Base-by-base conservation (phyloP, 2,888 invertebrate species). In the Acrobasis consociella region DNA sequence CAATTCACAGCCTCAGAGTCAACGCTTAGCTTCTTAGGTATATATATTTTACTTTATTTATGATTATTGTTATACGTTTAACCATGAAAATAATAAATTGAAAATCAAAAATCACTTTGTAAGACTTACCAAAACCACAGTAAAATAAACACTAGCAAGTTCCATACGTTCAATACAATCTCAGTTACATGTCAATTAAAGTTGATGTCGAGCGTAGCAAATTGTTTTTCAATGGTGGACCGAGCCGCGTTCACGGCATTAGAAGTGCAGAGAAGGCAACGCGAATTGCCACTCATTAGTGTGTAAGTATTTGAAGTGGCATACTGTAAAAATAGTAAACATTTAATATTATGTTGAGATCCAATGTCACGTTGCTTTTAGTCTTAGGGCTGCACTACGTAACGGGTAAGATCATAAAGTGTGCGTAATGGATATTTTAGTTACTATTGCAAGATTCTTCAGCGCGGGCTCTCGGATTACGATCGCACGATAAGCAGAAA, bases 171-270 rank as follows among this genome's bases (percentile, higher is more conserved):
- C 31, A 2, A 31, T 31, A 31, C 31, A 31, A 31, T 31, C 5
- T 46, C 46, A n/a, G n/a, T 31, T 31, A 56, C 56, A 42, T 56
- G 42, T 56, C 56, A 56, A 56, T 56, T 56, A 56, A 56, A 42
- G 16, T 17, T 17, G 17, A 56, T 56, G 42, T 56, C 62, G 55
- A 16, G 55, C 62, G 55, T 49, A 55, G 15, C 55, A 22, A 62
- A 62, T 62, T 49, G 55, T 53, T 62, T 62, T 55, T 62, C 55
- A 56, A 56, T 56, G 56, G 42, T 56, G n/a, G 39, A 16, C 38
- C n/a, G 42, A 46, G 53, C 38, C 38, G 17, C 17, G 22, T 56
- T 42, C 42, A 42, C 49, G 49, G 31, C 50, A 59, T 59, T 58
- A 38, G 58, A 58, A 59, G 49, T 49, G 37, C 37, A 15, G 59